Conservation (phyloP, 2,113 vertebrate genomes). For the Hyla sarda region DNA sequence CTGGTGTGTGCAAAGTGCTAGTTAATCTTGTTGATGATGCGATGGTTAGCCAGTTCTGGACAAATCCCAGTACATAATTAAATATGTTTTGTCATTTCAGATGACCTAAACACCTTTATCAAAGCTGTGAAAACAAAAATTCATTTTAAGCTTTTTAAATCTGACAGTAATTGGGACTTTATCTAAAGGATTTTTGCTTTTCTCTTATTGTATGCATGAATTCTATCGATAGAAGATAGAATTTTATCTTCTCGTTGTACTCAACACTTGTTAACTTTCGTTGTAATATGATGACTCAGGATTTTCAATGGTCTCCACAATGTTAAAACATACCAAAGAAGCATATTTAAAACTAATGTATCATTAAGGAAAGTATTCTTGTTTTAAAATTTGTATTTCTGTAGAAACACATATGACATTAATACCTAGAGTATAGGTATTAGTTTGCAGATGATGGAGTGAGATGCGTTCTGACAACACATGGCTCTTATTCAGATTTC, state of each 20-base stretch:
- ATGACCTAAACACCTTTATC: background rate
- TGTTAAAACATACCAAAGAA: too few species aligned
- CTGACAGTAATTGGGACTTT: background rate
- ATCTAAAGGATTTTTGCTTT: background rate
- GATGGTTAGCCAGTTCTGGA: conserved; percentile 19
- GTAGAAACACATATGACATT: too few species aligned
- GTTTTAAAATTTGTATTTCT: too few species aligned
- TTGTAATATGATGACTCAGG: background rate
- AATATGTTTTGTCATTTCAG: background rate
- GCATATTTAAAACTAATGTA: too few species aligned
- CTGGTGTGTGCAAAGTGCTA: conserved; percentile 20
- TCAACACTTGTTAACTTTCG: background rate
- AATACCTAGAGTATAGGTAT: too few species aligned
- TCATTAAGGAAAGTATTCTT: too few species aligned
- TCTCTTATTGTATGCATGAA: background rate
- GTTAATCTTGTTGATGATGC: background rate
- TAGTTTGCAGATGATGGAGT: too few species aligned
- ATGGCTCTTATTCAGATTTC: too few species aligned
- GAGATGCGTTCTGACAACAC: too few species aligned
- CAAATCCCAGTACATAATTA: conserved; percentile 21
- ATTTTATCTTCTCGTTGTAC: background rate
- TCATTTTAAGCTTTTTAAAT: conserved; percentile 3
- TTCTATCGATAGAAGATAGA: background rate
- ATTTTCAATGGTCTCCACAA: background rate
- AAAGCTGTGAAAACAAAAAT: background rate